Base-by-base conservation (phyloP, 2,888 invertebrate species). In the Caenorhabditis doughertyi region DNA sequence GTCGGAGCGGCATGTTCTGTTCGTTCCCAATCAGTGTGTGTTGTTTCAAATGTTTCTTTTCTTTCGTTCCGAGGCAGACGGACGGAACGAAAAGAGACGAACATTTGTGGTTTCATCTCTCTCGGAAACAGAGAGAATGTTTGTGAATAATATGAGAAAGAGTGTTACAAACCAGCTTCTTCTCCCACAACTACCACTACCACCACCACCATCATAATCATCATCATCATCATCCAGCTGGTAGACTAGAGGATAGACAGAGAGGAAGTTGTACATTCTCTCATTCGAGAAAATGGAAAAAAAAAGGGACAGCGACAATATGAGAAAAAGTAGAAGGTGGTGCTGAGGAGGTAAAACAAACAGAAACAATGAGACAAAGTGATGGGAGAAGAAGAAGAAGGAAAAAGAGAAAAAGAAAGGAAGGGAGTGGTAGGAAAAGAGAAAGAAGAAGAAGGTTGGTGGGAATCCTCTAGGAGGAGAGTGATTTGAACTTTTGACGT, bases 401-500 rank as follows among this genome's bases (percentile, higher is more conserved):
- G 44, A n/a, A 42, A 23, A 32, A 35, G 51, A n/a, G 39, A 55
- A 25, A 68, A 3, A 18, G 21, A 49, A 25, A 44, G 70, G 27
- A 44, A 47, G 47, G 49, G 58, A 71, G 32, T 27, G 32, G 58
- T 32, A 39, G 55, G 29, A n/a, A 39, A n/a, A 35, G 23, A n/a
- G 53, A 23, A 35, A 42, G 25, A 53, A 47, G 25, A 35, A 71
- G n/a, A 27, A 44, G 18, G 25, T 4, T 42, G 70, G 70, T 70
- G 70, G 44, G 47, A 56, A 44, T 53, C 27, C 32, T 23, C n/a
- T n/a, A n/a, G n/a, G n/a, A 53, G 21, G 53, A 39, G 62, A 74
- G 74, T 74, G 74, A 65, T 74, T 74, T 74, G 74, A 65, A 74
- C 74, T 74, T 65, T 62, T 56, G 35, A 51, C 32, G 51, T 32